Evolutionary conservation across 1,140 invertebrate species (phyloP), one percentile per base, ranked within the genome.

Genomic region (Zaprionus ornatus): DNA sequence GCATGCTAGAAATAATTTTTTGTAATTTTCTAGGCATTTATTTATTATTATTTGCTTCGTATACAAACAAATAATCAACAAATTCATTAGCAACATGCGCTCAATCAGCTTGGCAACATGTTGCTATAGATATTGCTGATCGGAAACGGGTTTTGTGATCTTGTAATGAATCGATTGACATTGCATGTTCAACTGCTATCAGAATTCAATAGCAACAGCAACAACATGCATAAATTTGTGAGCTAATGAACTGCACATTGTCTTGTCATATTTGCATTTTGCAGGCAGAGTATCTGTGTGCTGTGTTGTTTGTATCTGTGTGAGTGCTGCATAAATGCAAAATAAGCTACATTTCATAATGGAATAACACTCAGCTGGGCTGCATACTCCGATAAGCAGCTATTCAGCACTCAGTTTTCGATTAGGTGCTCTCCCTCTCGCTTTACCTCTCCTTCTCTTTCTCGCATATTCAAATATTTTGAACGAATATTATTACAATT

Each of bases 221-320:
- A 42, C 29, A 81, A 82, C 63, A 86, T 79, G 79, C 78, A 85
- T 84, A 78, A 85, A 84, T 83, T 77, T 77, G 73, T 74, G 84
- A 74, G 77, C 79, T 90, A 88, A 88, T 88, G 86, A 90, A 85
- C 78, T 90, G 77, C 71, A 80, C 74, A 76, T 78, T 83, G 84
- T 87, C 57, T 54, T 54, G 5, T 48, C 12, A 12, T 54, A 63
- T 61, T 60, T 45, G 32, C 23, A 64, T 69, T 50, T 25, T 63
- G 42, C 29, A 40, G 13, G 29, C 35, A 48, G 76, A 60, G 23
- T 86, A 55, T 81, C 52, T 84, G 61, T 32, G 45, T 62, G n/a
- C n/a, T n/a, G n/a, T n/a, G n/a, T n/a, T n/a, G n/a, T n/a, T n/a
- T n/a, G n/a, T n/a, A n/a, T n/a, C n/a, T n/a, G 7, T 9, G 35